Evolutionary conservation across 1,140 invertebrate genomes (phyloP).

Genomic region (Drosophila biarmipes): DNA sequence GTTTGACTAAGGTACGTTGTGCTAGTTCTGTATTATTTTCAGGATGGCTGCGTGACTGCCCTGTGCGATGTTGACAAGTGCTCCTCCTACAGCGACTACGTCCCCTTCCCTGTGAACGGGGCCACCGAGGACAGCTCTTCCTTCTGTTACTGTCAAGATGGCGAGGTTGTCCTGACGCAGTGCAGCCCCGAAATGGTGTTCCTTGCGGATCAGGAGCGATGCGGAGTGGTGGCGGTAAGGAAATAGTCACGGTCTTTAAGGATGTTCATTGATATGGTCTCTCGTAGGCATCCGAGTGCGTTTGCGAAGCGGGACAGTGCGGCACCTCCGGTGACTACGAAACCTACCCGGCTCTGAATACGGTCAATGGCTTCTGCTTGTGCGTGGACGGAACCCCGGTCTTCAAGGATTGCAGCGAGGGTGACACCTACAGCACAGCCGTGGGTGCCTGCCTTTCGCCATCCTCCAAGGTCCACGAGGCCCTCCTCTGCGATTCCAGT

Average conservation of each 20-base stretch:
- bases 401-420: slow-evolving; percentile 23
- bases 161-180: neutral
- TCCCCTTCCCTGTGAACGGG: slow-evolving; percentile 32
- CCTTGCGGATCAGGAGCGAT: neutral
- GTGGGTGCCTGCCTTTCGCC: neutral
- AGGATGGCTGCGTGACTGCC: slow-evolving; percentile 9
- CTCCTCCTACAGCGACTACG: neutral
- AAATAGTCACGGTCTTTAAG: neutral
- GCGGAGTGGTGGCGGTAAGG: slow-evolving; percentile 31
- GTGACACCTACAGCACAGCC: neutral
- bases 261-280: neutral
- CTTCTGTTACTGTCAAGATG: slow-evolving; percentile 47
- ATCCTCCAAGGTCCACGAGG: neutral
- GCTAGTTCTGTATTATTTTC: neutral
- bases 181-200: slow-evolving; percentile 35
- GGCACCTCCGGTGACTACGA: neutral
- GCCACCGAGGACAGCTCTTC: neutral
- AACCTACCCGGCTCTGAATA: slow-evolving; percentile 36
- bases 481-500: slow-evolving; percentile 16
- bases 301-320: slow-evolving; percentile 36
- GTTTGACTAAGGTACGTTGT: no score
- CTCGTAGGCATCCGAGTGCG: slow-evolving; percentile 42
- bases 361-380: slow-evolving; percentile 45
- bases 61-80: slow-evolving; percentile 42
- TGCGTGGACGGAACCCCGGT: slow-evolving; percentile 26